Conservation (phyloP, 2,888 invertebrate genomes). For the Chrysolina americana region DNA sequence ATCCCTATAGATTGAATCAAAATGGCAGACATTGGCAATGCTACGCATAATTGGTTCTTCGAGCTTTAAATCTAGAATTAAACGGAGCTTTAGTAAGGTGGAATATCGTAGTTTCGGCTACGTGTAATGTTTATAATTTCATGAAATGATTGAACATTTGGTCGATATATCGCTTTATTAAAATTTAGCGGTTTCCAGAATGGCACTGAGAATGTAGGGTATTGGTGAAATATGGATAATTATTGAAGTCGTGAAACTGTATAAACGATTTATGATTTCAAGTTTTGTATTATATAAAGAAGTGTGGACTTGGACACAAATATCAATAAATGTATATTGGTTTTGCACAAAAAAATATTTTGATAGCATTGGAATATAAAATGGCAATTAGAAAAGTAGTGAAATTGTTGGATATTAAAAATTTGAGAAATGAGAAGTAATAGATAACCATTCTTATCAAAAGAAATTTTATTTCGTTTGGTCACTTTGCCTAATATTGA, state of each 20-base stretch:
- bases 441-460: too few relatives aligned
- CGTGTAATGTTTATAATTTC: slow-evolving; percentile 56
- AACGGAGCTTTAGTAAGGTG: slow-evolving; percentile 59
- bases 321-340: too few relatives aligned
- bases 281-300: too few relatives aligned
- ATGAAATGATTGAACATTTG: slow-evolving; percentile 15
- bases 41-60: slow-evolving; percentile 68
- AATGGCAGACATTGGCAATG: slow-evolving; percentile 67
- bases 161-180: slow-evolving; percentile 3
- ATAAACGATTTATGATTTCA: background rate
- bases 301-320: too few relatives aligned
- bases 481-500: too few relatives aligned
- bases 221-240: background rate
- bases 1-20: slow-evolving; percentile 76
- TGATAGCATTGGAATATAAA: too few relatives aligned
- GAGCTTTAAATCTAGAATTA: slow-evolving; percentile 63
- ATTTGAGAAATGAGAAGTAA: too few relatives aligned
- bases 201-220: background rate
- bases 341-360: too few relatives aligned
- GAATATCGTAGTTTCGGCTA: slow-evolving; percentile 62
- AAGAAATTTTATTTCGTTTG: too few relatives aligned
- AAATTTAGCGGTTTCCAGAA: slow-evolving; percentile 5
- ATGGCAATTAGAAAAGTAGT: too few relatives aligned
- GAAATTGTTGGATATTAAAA: too few relatives aligned
- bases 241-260: background rate